phyloP scores from a whole-genome alignment of 1,140 invertebrate species.

The Oryzaephilus surinamensis region DNA sequence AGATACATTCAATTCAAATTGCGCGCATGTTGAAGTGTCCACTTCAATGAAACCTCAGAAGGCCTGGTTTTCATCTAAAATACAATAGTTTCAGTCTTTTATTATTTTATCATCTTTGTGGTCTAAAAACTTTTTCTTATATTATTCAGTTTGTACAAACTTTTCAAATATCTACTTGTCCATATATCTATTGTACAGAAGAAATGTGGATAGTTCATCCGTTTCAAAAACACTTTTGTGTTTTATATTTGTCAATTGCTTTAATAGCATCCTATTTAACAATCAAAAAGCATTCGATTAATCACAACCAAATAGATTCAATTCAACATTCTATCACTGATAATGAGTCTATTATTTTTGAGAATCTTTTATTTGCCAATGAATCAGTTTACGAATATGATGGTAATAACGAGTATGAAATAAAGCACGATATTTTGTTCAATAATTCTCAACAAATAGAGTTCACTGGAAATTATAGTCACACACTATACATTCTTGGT shows the following conservation, averaged over 20 bases:
- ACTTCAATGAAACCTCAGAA: conserved; percentile 6
- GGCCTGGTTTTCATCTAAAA: conserved; percentile 8
- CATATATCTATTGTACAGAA: conserved; percentile 8
- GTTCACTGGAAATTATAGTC: conserved; percentile 1
- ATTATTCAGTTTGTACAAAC: neutral
- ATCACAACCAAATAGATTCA: neutral
- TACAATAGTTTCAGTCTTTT: conserved; percentile 5
- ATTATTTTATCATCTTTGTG: no score
- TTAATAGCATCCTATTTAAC: no score
- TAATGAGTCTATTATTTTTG: no score
- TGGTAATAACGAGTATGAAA: conserved; percentile 1
- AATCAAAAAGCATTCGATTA: no score
- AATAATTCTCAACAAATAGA: conserved; percentile 7
- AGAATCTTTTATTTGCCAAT: no score
- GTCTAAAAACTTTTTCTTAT: conserved; percentile 4
- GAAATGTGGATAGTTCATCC: no score
- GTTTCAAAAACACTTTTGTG: no score
- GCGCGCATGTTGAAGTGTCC: conserved; percentile 14
- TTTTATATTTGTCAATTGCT: no score
- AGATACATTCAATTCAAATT: no score
- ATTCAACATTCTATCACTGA: no score
- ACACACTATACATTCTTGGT: conserved; percentile 50
- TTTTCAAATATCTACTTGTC: neutral
- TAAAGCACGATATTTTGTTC: neutral
- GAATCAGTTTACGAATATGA: neutral